These are phyloP conservation scores for Dasyprocta punctata DNA, from an alignment of 2,113 vertebrate species.

Conservation along the genomic window DNA sequence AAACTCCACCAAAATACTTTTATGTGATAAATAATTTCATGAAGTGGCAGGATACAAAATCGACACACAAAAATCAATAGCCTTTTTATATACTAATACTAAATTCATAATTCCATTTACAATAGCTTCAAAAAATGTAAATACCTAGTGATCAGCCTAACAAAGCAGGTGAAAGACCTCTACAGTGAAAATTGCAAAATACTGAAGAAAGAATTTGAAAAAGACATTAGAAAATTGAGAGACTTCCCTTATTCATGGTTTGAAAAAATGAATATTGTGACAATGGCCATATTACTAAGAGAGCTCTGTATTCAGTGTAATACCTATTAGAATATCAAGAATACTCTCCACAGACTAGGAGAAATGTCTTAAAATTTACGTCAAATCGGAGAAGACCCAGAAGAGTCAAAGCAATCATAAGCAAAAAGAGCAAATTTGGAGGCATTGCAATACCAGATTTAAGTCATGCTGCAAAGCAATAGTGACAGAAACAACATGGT, in stretches of 20 bases:
- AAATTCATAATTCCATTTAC: background rate
- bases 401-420: background rate
- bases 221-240: background rate
- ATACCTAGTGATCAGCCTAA: background rate
- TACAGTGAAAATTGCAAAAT: background rate
- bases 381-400: background rate
- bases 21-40: background rate
- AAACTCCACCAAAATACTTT: background rate
- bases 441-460: no score
- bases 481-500: no score
- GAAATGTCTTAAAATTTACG: background rate
- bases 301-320: background rate
- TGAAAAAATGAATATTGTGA: background rate
- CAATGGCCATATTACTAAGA: background rate
- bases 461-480: no score
- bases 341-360: background rate
- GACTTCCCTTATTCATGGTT: background rate
- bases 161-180: background rate
- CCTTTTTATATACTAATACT: background rate
- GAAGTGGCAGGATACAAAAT: background rate
- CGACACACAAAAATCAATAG: background rate
- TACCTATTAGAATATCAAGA: background rate
- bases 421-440: background rate
- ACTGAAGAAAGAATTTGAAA: background rate
- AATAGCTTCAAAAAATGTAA: background rate